These are phyloP conservation scores for Ethmia dodecea DNA, from an alignment of 2,888 invertebrate species.

Conservation along the genomic window DNA sequence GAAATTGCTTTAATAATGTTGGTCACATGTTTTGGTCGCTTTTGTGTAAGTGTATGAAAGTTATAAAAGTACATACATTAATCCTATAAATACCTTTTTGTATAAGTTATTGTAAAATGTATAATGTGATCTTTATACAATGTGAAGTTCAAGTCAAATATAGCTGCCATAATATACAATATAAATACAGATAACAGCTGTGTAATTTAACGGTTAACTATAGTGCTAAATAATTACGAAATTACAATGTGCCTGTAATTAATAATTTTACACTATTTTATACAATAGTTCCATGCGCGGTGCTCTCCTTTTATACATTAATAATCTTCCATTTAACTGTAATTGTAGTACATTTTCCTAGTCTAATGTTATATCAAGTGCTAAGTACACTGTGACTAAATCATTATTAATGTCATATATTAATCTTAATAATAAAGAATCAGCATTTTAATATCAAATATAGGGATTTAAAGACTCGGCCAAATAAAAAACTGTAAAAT, in stretches of 20 bases:
- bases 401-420: neutral
- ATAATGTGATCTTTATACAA: too few species aligned
- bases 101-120: too few species aligned
- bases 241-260: slow-evolving; percentile 56
- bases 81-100: too few species aligned
- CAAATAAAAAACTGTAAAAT: too few species aligned
- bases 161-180: slow-evolving; percentile 28
- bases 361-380: slow-evolving; percentile 43
- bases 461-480: too few species aligned
- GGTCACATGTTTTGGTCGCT: neutral
- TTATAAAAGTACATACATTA: neutral
- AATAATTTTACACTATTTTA: neutral
- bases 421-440: too few species aligned
- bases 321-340: slow-evolving; percentile 44
- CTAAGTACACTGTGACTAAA: slow-evolving; percentile 16
- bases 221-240: slow-evolving; percentile 13
- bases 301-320: slow-evolving; percentile 34
- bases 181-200: neutral
- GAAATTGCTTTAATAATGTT: neutral
- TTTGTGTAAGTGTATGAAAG: neutral
- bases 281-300: slow-evolving; percentile 44
- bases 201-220: neutral
- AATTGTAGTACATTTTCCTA: slow-evolving; percentile 43
- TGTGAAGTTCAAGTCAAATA: slow-evolving; percentile 12
- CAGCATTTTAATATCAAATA: too few species aligned